Evolutionary conservation across 1,140 invertebrate species (phyloP), one percentile per base, ranked within the genome.

Genomic region (Cardiocondyla obscurior): DNA sequence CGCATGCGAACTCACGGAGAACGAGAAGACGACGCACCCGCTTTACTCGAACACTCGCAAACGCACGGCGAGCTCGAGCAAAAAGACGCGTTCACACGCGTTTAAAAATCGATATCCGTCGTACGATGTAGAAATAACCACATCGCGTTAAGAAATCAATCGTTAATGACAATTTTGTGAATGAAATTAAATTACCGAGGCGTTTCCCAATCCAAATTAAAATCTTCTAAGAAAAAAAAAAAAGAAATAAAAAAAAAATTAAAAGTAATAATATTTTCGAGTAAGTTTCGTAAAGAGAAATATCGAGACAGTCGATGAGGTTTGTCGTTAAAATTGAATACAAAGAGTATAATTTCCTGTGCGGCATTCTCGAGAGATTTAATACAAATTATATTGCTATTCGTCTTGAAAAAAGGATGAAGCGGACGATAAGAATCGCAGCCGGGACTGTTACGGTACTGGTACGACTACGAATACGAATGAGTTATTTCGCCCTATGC

Each of bases 401-500:
- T 53, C 74, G 33, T 53, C 74, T 79, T 79, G 57, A 64, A 53
- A 86, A 86, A 83, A 81, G 49, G 46, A 57, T 55, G 28, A 46
- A 25, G 39, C 4, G 12, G 36, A 33, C 57, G 33, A 79, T 79
- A 79, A 79, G 46, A 7, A 79, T 28, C 25, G n/a, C 22, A 33
- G 22, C 3, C 2, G 72, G 64, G 51, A 83, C 85, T 70, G 86
- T 62, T 77, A 88, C 86, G 85, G 82, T 81, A 87, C 86, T 87
- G 86, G 62, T 14, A 62, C 70, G 60, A 76, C 51, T 84, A 53
- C 67, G 77, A 88, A 88, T 88, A 67, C 79, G 86, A 89, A 86
- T 82, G 73, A 88, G 81, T 86, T 76, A 79, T 83, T 79, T 77
- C 72, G 60, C 72, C 44, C 77, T 44, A 44, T 69, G 79, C 82